phyloP scores from a whole-genome alignment of 23 tunicate genomes.

The Trididemnum miniatum region DNA sequence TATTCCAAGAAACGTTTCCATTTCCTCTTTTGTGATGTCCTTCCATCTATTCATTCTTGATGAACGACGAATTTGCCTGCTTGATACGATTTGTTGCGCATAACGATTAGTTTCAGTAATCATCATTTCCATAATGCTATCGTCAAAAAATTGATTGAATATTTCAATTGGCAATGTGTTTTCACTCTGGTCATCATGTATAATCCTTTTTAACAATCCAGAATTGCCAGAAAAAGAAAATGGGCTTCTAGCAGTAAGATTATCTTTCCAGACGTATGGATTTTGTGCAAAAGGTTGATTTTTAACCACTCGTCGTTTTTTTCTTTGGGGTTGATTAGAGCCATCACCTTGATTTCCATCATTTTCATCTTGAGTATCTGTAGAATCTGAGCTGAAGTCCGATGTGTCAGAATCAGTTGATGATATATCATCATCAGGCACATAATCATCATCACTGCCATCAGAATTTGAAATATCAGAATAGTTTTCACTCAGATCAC shows the following conservation, averaged over 20 bases:
- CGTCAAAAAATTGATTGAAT: constrained; percentile 28
- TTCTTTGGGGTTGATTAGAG: too few species aligned
- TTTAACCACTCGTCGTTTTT: too few species aligned
- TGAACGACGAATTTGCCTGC: constrained; percentile 21
- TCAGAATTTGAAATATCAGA: too few species aligned
- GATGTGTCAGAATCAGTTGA: too few species aligned
- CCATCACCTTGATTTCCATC: too few species aligned
- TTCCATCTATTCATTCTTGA: constrained; percentile 21
- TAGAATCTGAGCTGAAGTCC: too few species aligned
- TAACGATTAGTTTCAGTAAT: constrained; percentile 15
- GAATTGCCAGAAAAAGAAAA: constrained; percentile 12
- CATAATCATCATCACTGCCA: too few species aligned
- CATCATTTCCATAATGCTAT: constrained; percentile 18
- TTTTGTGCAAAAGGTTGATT: too few species aligned
- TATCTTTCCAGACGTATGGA: constrained; percentile 8
- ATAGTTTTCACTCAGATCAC: too few species aligned
- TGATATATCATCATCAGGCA: too few species aligned
- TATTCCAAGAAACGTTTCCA: constrained; percentile 22
- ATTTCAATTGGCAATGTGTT: constrained; percentile 24
- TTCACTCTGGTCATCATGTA: constrained; percentile 24
- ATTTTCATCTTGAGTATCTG: too few species aligned
- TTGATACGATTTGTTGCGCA: constrained; percentile 23
- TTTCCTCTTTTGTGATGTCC: constrained; percentile 26
- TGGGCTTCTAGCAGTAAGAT: constrained; percentile 11
- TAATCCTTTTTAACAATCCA: constrained; percentile 8